Base-by-base conservation (phyloP, 2,888 invertebrate genomes). In the Pseudanteris insignis region DNA sequence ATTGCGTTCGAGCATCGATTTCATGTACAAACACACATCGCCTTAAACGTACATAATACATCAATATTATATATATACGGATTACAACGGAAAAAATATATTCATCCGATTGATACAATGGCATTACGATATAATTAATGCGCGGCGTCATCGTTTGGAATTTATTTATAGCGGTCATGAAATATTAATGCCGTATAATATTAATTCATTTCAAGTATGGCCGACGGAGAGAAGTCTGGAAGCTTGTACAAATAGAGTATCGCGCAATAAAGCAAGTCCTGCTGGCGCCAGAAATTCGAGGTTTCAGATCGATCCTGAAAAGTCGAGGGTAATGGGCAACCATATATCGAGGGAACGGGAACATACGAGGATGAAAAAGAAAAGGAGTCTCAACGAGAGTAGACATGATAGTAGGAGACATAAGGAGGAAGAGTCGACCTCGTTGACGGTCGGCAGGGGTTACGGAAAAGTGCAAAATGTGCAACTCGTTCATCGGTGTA, bases 391-490 rank as follows among this genome's bases (percentile, higher is more conserved):
- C 40, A 47, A 44, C 54, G 59, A 61, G 53, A 47, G 58, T 36
- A 40, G 55, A 57, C 51, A 21, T 48, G 54, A 47, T 34, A 51
- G 55, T 18, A 47, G 40, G 51, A 55, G 58, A 60, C 60, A 58
- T 61, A 47, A 65, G 54, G 43, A 47, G 63, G 60, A 48, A 58
- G 60, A 55, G 51, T 47, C 60, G 55, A 61, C 38, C 57, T 64
- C 63, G 57, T 53, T 57, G 54, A 55, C 60, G 60, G 57, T 64
- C 55, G 60, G 48, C 53, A 64, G 64, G 59, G 57, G 59, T 59
- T 60, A 53, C 58, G 65, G 70, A 77, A 77, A 77, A 77, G 72
- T 76, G 76, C 75, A 72, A 75, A 77, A 76, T 73, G 76, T 74
- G 74, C 76, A 75, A 70, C 67, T 68, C 68, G 70, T 54, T 33